A percentile compares a stretch with the other conserved stretches of the same genome.
These are phyloP conservation scores for Myiagra hebetior DNA, from an alignment of 2,113 vertebrate genomes.

Conservation along the genomic window DNA sequence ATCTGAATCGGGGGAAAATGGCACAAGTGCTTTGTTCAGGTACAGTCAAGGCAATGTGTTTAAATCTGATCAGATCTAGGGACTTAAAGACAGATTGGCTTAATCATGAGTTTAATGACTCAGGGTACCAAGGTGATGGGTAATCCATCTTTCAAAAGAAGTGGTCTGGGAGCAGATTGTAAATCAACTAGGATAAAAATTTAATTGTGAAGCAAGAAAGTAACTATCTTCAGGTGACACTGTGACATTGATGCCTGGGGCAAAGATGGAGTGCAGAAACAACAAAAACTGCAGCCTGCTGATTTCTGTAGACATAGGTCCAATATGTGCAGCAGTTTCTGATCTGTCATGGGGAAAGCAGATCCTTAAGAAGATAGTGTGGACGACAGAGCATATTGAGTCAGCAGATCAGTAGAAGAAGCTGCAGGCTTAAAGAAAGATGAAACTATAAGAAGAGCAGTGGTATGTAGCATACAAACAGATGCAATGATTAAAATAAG, in stretches of 20 bases:
- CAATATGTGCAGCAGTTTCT: neutral
- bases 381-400: neutral
- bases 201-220: neutral
- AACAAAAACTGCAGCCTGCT: neutral
- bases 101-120: neutral
- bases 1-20: neutral
- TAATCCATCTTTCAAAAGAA: neutral
- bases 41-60: neutral
- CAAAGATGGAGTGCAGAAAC: neutral
- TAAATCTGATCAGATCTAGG: neutral
- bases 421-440: neutral
- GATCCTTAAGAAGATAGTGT: neutral
- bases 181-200: neutral
- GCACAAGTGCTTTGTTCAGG: neutral
- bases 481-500: neutral
- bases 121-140: neutral
- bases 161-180: neutral
- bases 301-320: neutral
- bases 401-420: neutral
- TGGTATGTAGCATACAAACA: fast-evolving
- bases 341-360: neutral
- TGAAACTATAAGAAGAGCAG: neutral
- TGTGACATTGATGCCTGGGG: neutral
- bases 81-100: neutral
- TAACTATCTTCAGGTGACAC: neutral